Percentiles rank a stretch among this genome's conserved stretches.
phyloP scores from a whole-genome alignment of 2,797 vertebrate genomes.

The Epinephelus coioides region DNA sequence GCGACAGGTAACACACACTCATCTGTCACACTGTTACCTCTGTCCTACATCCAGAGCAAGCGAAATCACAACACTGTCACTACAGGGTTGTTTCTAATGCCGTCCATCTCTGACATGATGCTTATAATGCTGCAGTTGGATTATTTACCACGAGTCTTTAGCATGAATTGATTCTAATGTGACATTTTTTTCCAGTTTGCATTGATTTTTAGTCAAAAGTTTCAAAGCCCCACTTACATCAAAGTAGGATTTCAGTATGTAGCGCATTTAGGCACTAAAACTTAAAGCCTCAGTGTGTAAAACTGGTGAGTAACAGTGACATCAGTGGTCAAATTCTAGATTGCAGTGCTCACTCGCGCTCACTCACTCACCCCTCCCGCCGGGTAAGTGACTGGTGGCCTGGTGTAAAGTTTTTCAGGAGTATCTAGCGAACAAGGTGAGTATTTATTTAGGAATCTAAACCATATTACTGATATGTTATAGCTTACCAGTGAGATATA shows the following conservation, averaged over 20 bases:
- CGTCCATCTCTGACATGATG: not conserved
- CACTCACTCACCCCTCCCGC: too few relatives aligned
- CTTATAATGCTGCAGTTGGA: not conserved
- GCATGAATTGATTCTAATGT: not conserved
- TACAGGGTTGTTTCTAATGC: not conserved
- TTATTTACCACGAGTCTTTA: not conserved
- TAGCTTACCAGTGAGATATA: too few relatives aligned
- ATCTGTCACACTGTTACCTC: slow-evolving; percentile 20
- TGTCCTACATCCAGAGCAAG: slow-evolving; percentile 25
- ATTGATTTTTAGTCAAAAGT: not conserved
- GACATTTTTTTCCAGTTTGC: not conserved
- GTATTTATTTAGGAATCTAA: too few relatives aligned
- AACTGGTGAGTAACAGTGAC: too few relatives aligned
- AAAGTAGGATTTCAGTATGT: too few relatives aligned
- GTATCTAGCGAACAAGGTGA: too few relatives aligned
- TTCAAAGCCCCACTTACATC: not conserved
- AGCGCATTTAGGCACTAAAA: not conserved
- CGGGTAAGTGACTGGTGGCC: too few relatives aligned
- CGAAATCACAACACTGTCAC: slow-evolving; percentile 7
- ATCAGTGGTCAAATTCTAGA: too few relatives aligned
- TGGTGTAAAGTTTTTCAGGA: too few relatives aligned
- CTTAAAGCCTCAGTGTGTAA: too few relatives aligned
- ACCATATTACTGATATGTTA: too few relatives aligned
- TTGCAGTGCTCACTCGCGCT: too few relatives aligned
- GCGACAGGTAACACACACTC: slow-evolving; percentile 14